These are phyloP conservation scores for Calosoma granatense DNA, from an alignment of 1,140 invertebrate genomes.

Conservation along the genomic window DNA sequence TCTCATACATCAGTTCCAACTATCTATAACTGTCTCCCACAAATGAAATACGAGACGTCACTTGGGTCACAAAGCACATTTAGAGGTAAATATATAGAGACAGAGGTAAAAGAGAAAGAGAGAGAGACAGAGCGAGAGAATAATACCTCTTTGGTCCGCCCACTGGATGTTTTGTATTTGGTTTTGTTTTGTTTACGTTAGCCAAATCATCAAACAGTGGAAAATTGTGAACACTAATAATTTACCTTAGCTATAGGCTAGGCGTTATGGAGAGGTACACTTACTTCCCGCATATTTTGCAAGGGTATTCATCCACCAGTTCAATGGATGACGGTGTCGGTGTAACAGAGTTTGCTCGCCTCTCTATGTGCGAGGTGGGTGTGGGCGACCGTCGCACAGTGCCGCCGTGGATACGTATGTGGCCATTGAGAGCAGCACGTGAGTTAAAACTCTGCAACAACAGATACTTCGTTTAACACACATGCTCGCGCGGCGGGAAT, in stretches of 20 bases:
- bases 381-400: slow-evolving; percentile 41
- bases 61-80: too few species aligned
- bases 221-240: slow-evolving; percentile 4
- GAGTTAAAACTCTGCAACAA: slow-evolving; percentile 71
- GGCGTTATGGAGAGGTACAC: slow-evolving; percentile 43
- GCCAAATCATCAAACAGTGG: neutral
- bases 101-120: too few species aligned
- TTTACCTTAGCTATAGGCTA: slow-evolving; percentile 31
- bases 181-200: neutral
- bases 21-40: too few species aligned
- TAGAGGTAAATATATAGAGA: too few species aligned
- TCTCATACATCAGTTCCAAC: too few species aligned
- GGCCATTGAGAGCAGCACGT: slow-evolving; percentile 65
- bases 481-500: too few species aligned
- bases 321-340: slow-evolving; percentile 21
- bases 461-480: too few species aligned
- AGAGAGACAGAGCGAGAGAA: too few species aligned
- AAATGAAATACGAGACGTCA: too few species aligned
- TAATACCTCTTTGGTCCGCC: slow-evolving; percentile 28
- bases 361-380: slow-evolving; percentile 36
- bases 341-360: slow-evolving; percentile 27
- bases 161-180: slow-evolving; percentile 27
- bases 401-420: slow-evolving; percentile 56
- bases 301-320: slow-evolving; percentile 59
- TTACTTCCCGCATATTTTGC: slow-evolving; percentile 98